Evolutionary conservation across 1,140 invertebrate genomes (phyloP), one percentile per base, ranked within the genome.

Genomic region (Temnothorax curvispinosus): DNA sequence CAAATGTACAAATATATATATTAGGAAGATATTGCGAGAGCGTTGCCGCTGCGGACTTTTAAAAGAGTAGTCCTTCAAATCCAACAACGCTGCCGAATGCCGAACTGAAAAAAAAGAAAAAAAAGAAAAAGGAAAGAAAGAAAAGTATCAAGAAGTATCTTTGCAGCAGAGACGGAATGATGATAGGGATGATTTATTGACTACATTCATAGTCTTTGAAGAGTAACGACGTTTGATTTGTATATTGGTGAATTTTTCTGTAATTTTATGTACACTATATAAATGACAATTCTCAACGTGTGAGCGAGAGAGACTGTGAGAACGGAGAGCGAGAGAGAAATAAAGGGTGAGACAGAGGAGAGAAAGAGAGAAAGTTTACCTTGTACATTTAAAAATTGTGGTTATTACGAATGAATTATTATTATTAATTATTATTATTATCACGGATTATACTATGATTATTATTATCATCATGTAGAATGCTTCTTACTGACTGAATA

Each of bases 401-500:
- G 90, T 94, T 94, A 93, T 92, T 88, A 91, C 87, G 88, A 89
- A 93, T 91, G 91, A 88, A 91, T 90, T 84, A 92, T 91, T 91
- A 88, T 92, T 90, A 85, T 91, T 90, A 87, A 84, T 85, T 78
- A 89, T 80, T 86, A 87, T 84, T 58, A 89, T 88, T 87, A 80
- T 87, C 65, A 91, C 84, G 76, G 86, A 88, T 89, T 86, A 85
- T 88, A 87, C 90, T 86, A 89, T 87, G 85, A 92, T 90, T 87
- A 92, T 91, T 90, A 91, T 88, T 87, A 90, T 91, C 88, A 93
- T 93, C 91, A 94, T 95, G 94, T 95, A 95, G 94, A 94, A 94
- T 92, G 93, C 94, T 95, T 95, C 94, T 95, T 95, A 95, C 94
- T 95, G 94, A 95, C 94, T 95, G 94, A 95, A 95, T 95, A 95